Conservation (phyloP, 2,888 invertebrate genomes). For the Siphlonurus alternatus region DNA sequence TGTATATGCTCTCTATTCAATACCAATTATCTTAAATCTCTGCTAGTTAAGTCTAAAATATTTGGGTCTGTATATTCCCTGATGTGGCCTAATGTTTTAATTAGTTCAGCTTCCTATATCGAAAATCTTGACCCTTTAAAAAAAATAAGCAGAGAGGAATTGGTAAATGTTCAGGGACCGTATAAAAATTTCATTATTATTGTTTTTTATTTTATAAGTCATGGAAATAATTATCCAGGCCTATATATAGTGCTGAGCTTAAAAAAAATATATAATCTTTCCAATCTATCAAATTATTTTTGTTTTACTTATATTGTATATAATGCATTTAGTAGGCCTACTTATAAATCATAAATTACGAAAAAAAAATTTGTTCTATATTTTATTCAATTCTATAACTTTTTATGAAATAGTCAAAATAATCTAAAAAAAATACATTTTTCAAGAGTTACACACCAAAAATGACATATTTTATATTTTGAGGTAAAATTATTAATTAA, state of each 20-base stretch:
- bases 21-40: no score
- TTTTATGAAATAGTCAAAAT: not conserved
- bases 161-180: not conserved
- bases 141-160: no score
- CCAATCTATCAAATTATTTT: not conserved
- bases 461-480: no score
- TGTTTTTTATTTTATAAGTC: no score
- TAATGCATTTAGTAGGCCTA: not conserved
- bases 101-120: no score
- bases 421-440: no score
- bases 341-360: not conserved
- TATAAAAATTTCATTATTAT: no score
- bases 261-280: not conserved
- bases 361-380: not conserved
- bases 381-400: not conserved
- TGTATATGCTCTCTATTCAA: no score
- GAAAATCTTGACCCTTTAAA: no score
- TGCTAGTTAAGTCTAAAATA: no score
- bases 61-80: not conserved
- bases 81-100: not conserved
- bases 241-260: not conserved
- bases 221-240: not conserved
- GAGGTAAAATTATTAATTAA: no score
- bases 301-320: not conserved
- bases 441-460: no score